Evolutionary conservation across 2,888 invertebrate genomes (phyloP).

Genomic region (Drosophila anomalipes): DNA sequence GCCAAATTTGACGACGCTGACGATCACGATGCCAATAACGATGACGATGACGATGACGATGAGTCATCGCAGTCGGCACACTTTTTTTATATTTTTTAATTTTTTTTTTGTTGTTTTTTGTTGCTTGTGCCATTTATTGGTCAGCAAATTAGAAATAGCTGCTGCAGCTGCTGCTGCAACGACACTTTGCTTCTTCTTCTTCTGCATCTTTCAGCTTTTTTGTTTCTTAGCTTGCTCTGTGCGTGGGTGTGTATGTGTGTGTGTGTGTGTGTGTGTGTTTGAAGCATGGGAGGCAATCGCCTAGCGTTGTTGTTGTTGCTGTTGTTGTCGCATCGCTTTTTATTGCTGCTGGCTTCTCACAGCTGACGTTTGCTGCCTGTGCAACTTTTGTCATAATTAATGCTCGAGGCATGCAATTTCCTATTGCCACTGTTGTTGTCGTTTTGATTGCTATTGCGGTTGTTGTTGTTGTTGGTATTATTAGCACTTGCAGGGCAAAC

Average conservation of each 20-base stretch:
- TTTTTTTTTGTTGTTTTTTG: constrained; percentile 1
- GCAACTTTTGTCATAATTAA: constrained; percentile 74
- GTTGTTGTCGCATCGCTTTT: constrained; percentile 24
- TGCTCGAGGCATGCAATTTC: constrained; percentile 61
- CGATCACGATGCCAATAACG: constrained; percentile 19
- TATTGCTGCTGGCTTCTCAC: constrained; percentile 19
- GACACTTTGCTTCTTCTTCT: constrained; percentile 46
- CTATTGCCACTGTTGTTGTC: constrained; percentile 12
- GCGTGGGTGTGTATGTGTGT: neutral
- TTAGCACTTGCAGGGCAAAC: constrained; percentile 48
- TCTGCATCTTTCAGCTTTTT: constrained; percentile 4
- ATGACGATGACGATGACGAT: constrained; percentile 30
- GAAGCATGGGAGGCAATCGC: constrained; percentile 38
- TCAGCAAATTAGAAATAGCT: constrained; percentile 68
- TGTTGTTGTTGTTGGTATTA: constrained; percentile 46
- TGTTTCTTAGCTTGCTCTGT: neutral
- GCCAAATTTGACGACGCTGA: constrained; percentile 20
- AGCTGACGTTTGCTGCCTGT: constrained; percentile 47
- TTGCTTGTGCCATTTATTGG: constrained; percentile 44
- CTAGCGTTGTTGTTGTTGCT: constrained; percentile 9
- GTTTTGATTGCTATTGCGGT: neutral
- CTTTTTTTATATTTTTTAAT: neutral
- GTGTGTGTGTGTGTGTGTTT: constrained; percentile 48
- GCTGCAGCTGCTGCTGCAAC: constrained; percentile 22
- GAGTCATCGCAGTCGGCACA: constrained; percentile 53